phyloP scores from a whole-genome alignment of 2,797 vertebrate species.

The Anabacerthia variegaticeps region DNA sequence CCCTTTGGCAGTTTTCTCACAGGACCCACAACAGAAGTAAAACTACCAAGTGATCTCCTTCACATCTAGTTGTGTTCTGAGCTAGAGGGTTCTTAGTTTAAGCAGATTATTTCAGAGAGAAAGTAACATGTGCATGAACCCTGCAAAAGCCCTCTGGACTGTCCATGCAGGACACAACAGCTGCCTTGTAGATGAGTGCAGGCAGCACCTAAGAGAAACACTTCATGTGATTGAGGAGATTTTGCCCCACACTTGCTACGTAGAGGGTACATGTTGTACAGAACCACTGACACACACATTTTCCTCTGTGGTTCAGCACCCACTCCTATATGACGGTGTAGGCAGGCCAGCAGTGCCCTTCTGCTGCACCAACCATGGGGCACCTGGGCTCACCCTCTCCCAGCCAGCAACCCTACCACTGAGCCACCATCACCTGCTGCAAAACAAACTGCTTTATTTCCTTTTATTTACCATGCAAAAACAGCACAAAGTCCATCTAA shows the following conservation, averaged over 20 bases:
- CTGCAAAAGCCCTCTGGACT: background rate
- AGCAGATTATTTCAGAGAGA: background rate
- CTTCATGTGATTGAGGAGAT: background rate
- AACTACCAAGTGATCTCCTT: background rate
- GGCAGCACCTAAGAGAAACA: background rate
- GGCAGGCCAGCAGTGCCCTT: rapidly evolving
- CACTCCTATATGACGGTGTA: rapidly evolving
- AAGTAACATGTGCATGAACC: background rate
- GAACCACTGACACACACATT: background rate
- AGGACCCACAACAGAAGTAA: background rate
- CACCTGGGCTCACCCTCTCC: background rate
- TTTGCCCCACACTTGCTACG: background rate
- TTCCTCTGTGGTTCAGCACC: background rate
- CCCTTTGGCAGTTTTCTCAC: background rate
- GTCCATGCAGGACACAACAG: background rate
- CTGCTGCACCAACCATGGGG: rapidly evolving
- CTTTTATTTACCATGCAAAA: background rate
- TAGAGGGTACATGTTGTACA: background rate
- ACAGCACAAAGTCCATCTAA: background rate
- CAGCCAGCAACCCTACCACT: background rate
- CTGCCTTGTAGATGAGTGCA: background rate
- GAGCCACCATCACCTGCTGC: background rate
- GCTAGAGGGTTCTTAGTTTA: background rate
- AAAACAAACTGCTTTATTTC: background rate
- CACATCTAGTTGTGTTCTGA: background rate